Base-by-base conservation (phyloP, 92 coral and sea anemone species). In the Heteractis magnifica region DNA sequence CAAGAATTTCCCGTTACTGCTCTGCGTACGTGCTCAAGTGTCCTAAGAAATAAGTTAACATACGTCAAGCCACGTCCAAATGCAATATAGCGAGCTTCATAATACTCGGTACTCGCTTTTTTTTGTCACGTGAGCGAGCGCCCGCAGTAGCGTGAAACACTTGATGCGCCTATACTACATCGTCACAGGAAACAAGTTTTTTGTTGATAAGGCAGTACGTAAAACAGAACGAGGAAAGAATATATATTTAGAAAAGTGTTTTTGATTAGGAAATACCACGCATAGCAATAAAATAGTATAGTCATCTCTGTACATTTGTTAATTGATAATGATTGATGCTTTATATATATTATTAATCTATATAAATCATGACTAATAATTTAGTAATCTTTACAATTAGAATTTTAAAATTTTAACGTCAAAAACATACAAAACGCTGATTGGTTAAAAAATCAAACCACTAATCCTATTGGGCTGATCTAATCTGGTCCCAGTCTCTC, bases 241-340 rank as follows among this genome's bases (percentile, higher is more conserved):
- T 13, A 68, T 13, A 26, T n/a, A 23, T 12, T 26, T 13, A 20
- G 23, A 48, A 21, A 68, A 21, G 9, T 20, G 10, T 8, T 26
- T 21, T 68, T 68, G 5, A 68, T 68, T 68, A 68, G 44, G 73
- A 68, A 68, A 68, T 68, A 68, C 23, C 73, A 68, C 73, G 14
- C 73, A n/a, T 26, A 68, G 16, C 73, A 21, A 79, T 76, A 76
- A 76, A 50, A 76, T 76, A 76, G 52, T 76, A 76, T 76, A 76
- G 52, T 76, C 79, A 76, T 76, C 64, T 76, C 79, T 76, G 79
- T 76, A 76, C 79, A 76, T 7, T 75, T 62, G 70, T 62, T 23
- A 62, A 65, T 65, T 10, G 26, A 68, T 23, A 68, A 8, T 68
- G 12, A 68, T 21, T 68, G 10, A 68, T 68, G 3, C 44, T 68